Base-by-base conservation (phyloP, 2,797 vertebrate genomes). In the Hydrocynus forskahlii region DNA sequence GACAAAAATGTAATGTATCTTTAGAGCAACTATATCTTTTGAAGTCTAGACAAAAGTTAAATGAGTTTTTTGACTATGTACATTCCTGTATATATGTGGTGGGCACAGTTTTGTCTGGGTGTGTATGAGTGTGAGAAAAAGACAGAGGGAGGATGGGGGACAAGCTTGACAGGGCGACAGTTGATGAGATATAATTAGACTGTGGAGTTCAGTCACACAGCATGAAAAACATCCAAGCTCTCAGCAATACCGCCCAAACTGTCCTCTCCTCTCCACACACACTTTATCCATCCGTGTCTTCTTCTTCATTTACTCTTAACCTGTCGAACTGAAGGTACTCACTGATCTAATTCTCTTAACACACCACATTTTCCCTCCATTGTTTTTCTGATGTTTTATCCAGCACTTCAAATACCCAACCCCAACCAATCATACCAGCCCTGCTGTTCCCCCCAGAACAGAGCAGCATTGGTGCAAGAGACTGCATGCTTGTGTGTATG, bases 171-270 rank as follows among this genome's bases (percentile, higher is more conserved):
- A 87, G 86, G 78, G 89, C 67, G 89, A 91, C 91, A 88, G 84
- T 88, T 86, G 88, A 94, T 90, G 90, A 91, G 92, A 90, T 93
- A 93, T 93, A 93, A 93, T 93, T 94, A 93, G 90, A 91, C 87
- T 78, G 45, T 84, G 82, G 66, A 85, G 82, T 89, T 87, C 84
- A 81, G 86, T 74, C 73, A 78, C 67, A 67, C 79, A 77, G 54
- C 80, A 82, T 82, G 82, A 85, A 88, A 90, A 92, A 92, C 89
- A 83, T 90, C 87, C 85, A 76, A 69, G 85, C 84, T 80, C 81
- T 57, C 50, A 80, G 87, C 85, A 84, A 77, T 76, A 81, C 79
- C 50, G 54, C 81, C 82, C 72, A 80, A 83, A 82, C 68, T 72
- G 35, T 89, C 83, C 84, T 79, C 50, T 71, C 43, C 17, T 55